Base-by-base conservation (phyloP, 2,797 vertebrate genomes). In the Sebastes dallii region DNA sequence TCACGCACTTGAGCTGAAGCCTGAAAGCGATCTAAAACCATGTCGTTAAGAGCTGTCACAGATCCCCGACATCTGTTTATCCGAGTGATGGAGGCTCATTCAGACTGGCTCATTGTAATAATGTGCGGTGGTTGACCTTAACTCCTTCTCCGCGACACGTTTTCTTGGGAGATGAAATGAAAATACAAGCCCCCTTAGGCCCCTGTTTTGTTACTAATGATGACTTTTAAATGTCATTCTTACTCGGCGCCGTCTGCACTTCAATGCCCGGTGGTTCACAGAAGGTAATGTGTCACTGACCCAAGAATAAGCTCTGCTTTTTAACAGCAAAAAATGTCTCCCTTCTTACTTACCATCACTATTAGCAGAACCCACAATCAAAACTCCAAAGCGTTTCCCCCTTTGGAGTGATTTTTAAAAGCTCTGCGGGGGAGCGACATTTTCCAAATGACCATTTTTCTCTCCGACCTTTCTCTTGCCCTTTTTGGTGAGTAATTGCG, bases 161-260 rank as follows among this genome's bases (percentile, higher is more conserved):
- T 84, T 92, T 86, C 86, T 84, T 82, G 65, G 60, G 86, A 84
- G 70, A 87, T 83, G 74, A 88, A 85, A 82, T 86, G 56, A 84
- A 72, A 88, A 90, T 81, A 78, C 77, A 65, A 75, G 77, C 62
- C 46, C 72, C 79, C 34, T 55, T 52, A 73, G 85, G 85, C 75
- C 77, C 60, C 67, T 84, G 83, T 86, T 91, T 92, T 89, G 77
- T 78, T 87, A 66, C 89, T 88, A 93, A 91, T 93, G 89, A 92
- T 91, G 89, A 92, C 92, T 94, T 94, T 94, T 93, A 95, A 95
- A 95, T 95, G 94, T 93, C 95, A 94, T 78, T 80, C 72, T 82
- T 84, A 58, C 82, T 87, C 85, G 58, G 76, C 77, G 82, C 65
- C 27, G 27, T 82, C 77, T 80, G 79, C 64, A 67, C 78, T 75